Evolutionary conservation across 2,888 invertebrate genomes (phyloP), one percentile per base, ranked within the genome.

Genomic region (Diabrotica balteata): DNA sequence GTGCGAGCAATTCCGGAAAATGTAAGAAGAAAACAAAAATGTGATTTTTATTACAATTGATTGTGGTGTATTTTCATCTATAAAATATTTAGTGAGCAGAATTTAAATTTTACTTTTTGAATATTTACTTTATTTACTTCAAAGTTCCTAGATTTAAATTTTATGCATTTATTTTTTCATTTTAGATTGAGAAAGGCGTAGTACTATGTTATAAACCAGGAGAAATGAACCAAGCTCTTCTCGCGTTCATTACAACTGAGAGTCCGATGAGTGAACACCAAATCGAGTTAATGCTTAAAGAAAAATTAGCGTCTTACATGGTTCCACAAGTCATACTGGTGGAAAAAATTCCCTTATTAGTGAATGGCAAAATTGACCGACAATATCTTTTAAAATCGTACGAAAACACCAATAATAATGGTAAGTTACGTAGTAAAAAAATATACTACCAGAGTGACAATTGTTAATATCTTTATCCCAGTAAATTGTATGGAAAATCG

Each of bases 341-440:
- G 9, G 91, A 93, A 22, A 87, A 82, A n/a, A 87, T 96, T 63
- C 95, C 95, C 0, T 84, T 93, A 43, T 85, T 95, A 45, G 93
- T 94, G 0, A 96, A 95, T 80, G 96, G 95, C 0, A 96, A 96
- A 85, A 91, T 91, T 7, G 95, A 96, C 82, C 86, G 95, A 47
- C 94, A 95, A 79, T 85, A 89, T 0, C 82, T 96, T 46, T 83
- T 95, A 61, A 91, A 90, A 78, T 88, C 88, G 80, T 95, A 93
- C 77, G 91, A 93, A 80, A 89, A 88, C 64, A 88, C 89, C 0
- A 90, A 90, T 72, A 91, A 90, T 75, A 91, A 89, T 72, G 88
- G 90, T 90, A 80, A 85, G 83, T 71, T 50, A 2, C 2, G 32
- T 2, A 2, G 32, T 32, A 32, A 5, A 2, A 32, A 5, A 17